Base-by-base conservation (phyloP, 1,140 invertebrate genomes). In the Penaeus vannamei region DNA sequence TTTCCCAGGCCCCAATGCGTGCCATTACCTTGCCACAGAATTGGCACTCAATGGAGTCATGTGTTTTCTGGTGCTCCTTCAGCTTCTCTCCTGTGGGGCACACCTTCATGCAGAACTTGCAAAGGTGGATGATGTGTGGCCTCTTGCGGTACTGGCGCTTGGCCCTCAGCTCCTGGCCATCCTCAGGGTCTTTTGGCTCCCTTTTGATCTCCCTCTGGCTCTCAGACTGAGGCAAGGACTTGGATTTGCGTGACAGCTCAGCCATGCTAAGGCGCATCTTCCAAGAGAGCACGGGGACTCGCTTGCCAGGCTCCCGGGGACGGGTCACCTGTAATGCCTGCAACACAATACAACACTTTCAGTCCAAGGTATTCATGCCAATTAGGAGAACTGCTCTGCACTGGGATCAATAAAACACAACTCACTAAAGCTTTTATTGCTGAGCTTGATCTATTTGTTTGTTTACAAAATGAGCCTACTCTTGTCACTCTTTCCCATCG, bases 101-200 rank as follows among this genome's bases (percentile, higher is more conserved):
- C 19, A 88, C 87, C 59, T 88, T 88, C 87, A 88, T 88, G 69
- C 87, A 88, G 59, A 88, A 88, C 53, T 88, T 88, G 69, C 87
- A 88, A 5, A 88, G 46, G 66, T 88, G 87, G 69, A 88, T 88
- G 81, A 88, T 84, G 19, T 61, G 69, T 0, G 87, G 23, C 42
- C 87, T 29, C 64, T 84, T 84, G 46, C 81, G 64, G 59, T 88
- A 88, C 17, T 23, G 62, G 36, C 87, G 72, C 66, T 84, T 84
- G 36, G 61, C 80, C 29, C 82, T 81, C 19, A 53, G 64, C 69
- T 88, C 72, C 23, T 53, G 46, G 20, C 12, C 22, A 22, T 62
- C 29, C n/a, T 79, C 85, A 20, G 14, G 32, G 23, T 29, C 32
- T 59, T 42, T 80, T 32, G 29, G 23, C 29, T 79, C 36, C 72